A percentile compares a stretch with the other conserved stretches of the same genome.
Conservation (phyloP, 2,888 invertebrate species). For the Colletes collaris region DNA sequence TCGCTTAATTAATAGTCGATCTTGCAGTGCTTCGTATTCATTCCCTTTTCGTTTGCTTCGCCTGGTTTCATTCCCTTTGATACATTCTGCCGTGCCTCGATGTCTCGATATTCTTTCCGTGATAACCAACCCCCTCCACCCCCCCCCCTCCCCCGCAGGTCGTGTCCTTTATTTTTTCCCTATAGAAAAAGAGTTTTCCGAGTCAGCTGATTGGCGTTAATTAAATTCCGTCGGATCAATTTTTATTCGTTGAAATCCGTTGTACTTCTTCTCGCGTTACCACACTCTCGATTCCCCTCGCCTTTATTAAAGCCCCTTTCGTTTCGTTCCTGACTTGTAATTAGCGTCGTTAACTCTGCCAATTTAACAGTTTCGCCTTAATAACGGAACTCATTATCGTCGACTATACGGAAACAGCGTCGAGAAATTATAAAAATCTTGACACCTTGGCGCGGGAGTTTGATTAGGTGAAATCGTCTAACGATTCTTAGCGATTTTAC, state of each 20-base stretch:
- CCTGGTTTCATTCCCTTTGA: constrained; percentile 22
- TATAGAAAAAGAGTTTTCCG: constrained; percentile 44
- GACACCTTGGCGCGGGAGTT: too few species aligned
- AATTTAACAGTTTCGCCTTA: too few species aligned
- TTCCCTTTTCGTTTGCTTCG: background rate
- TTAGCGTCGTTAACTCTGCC: too few species aligned
- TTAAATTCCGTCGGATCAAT: constrained; percentile 63
- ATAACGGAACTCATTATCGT: too few species aligned
- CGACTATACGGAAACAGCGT: too few species aligned
- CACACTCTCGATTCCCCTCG: constrained; percentile 12
- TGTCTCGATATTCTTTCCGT: constrained; percentile 14
- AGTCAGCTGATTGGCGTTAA: constrained; percentile 65
- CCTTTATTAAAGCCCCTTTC: constrained; percentile 34
- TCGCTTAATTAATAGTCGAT: constrained; percentile 63
- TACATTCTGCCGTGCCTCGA: constrained; percentile 5
- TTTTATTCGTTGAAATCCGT: constrained; percentile 52
- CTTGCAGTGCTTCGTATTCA: constrained; percentile 46
- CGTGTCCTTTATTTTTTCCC: constrained; percentile 13
- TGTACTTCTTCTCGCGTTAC: constrained; percentile 26
- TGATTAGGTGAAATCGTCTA: too few species aligned
- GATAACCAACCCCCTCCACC: too few species aligned
- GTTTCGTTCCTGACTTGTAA: background rate
- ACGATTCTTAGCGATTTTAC: too few species aligned
- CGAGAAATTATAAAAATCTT: too few species aligned
- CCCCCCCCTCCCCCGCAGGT: background rate